Base-by-base conservation (phyloP, 1,140 invertebrate species). In the Apis laboriosa region DNA sequence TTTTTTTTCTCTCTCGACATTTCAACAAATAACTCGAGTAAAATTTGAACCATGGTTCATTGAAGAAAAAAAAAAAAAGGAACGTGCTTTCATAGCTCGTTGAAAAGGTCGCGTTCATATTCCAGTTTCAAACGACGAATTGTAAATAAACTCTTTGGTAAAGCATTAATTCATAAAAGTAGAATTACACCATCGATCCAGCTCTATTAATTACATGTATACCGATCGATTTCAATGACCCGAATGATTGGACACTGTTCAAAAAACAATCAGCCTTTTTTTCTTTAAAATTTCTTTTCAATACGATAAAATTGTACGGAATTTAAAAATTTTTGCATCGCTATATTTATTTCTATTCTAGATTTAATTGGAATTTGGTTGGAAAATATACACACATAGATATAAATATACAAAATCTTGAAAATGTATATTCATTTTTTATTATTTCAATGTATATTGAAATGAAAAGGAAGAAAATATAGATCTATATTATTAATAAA, bases 191-290 rank as follows among this genome's bases (percentile, higher is more conserved):
- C 34, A 83, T 82, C 80, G 73, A 76, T 55, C 28, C 8, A 9
- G 21, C 12, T 51, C 66, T 70, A 81, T 82, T 72, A 77, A 78
- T 72, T 78, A 83, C 72, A 34, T 28, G 71, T 72, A 17, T 3
- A 19, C 5, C 28, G 51, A 4, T 3, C 53, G 79, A 60, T 71
- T 84, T 49, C 73, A 51, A 53, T 70, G 78, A 68, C 24, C 58
- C 13, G 49, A 4, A 2, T 58, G 34, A 76, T 76, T 81, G 78
- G 67, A 43, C 53, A 53, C 8, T 64, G 56, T 58, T 53, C 66
- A 68, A 80, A 63, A 19, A 70, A 34, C 21, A 21, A 24, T 58
- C 28, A 15, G 15, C 3, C 28, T 66, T 34, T 24, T 75, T 17
- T 4, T 43, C 0, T 43, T 43, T 43, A 43, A 43, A 43, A 43